These are phyloP conservation scores for Schizopygopsis pylzovi DNA, from an alignment of 2,797 vertebrate genomes.

Conservation along the genomic window DNA sequence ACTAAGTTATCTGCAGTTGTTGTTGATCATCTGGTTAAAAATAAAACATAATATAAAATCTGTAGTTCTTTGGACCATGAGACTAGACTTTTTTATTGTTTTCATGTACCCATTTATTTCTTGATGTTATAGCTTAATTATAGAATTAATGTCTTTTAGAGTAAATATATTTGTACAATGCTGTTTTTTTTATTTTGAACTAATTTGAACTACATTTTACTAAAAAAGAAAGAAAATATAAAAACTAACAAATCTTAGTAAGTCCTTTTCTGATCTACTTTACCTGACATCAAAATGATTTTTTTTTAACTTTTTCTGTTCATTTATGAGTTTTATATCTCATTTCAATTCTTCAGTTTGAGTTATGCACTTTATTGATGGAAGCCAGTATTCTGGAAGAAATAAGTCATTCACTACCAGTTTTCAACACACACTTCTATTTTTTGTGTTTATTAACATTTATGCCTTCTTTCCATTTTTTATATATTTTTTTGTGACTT, in stretches of 20 bases:
- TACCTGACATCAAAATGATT: slow-evolving; percentile 20
- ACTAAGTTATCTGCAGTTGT: background rate
- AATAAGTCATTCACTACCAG: slow-evolving; percentile 22
- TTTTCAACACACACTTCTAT: slow-evolving; percentile 28
- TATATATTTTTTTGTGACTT: background rate
- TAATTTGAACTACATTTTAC: background rate
- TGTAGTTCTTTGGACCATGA: background rate
- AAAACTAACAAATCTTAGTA: background rate
- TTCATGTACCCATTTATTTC: slow-evolving; percentile 26
- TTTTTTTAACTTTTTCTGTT: slow-evolving; percentile 49
- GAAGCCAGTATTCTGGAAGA: slow-evolving; percentile 74
- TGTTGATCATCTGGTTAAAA: slow-evolving; percentile 9
- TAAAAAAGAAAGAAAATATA: background rate
- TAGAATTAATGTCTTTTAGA: background rate
- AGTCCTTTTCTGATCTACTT: background rate
- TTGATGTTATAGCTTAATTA: background rate
- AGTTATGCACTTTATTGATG: slow-evolving; percentile 82
- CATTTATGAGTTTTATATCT: slow-evolving; percentile 58
- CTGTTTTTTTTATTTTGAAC: background rate
- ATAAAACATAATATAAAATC: background rate
- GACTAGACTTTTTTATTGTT: background rate
- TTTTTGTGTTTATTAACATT: slow-evolving; percentile 24
- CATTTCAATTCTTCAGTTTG: slow-evolving; percentile 65
- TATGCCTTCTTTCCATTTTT: background rate
- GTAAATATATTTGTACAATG: slow-evolving; percentile 4